Percentiles rank a stretch among this genome's conserved stretches.
These are phyloP conservation scores for Drosophila prolongata DNA, from an alignment of 2,888 invertebrate genomes.

Conservation along the genomic window DNA sequence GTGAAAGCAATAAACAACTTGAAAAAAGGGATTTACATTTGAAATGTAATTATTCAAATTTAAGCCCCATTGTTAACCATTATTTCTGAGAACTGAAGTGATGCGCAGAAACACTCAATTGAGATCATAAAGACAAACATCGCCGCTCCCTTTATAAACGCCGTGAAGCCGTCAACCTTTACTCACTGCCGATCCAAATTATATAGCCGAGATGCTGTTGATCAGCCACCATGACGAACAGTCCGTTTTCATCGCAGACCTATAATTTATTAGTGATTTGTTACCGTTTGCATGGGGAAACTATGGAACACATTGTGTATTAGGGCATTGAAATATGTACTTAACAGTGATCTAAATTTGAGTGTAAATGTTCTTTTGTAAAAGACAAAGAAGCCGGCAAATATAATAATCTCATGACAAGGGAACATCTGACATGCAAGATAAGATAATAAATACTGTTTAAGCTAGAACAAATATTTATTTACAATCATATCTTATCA, in stretches of 20 bases:
- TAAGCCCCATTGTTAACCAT: neutral
- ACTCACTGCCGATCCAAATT: conserved; percentile 19
- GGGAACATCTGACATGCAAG: neutral
- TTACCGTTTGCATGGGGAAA: neutral
- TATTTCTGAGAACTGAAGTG: neutral
- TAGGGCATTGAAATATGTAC: neutral
- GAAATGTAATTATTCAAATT: conserved; percentile 27
- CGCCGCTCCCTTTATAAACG: neutral
- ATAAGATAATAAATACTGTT: neutral
- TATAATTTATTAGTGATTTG: conserved; percentile 13
- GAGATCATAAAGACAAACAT: conserved; percentile 5
- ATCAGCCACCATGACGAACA: conserved; percentile 31
- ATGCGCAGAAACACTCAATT: conserved; percentile 10
- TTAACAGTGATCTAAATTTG: conserved; percentile 6
- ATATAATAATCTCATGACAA: neutral
- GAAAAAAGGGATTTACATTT: conserved; percentile 13
- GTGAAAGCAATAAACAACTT: conserved; percentile 3
- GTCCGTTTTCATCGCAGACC: neutral
- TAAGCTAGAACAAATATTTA: neutral
- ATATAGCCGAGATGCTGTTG: conserved; percentile 17
- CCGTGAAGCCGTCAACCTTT: neutral
- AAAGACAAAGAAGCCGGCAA: neutral
- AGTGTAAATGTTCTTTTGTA: neutral
- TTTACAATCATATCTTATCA: neutral
- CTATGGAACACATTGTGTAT: neutral